Base-by-base conservation (phyloP, 2,888 invertebrate genomes). In the Glaucopsyche alexis region DNA sequence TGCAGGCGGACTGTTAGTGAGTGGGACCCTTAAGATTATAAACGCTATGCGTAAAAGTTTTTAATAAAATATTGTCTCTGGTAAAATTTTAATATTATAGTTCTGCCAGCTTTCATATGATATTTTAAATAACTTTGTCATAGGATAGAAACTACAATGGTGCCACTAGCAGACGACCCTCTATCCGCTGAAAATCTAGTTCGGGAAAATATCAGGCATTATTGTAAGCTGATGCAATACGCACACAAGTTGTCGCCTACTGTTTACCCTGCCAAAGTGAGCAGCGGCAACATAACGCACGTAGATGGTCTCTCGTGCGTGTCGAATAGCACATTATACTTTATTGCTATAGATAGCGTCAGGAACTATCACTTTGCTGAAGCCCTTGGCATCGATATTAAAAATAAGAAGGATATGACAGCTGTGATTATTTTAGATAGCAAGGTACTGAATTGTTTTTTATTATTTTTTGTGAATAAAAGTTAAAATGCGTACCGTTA, bases 301-400 rank as follows among this genome's bases (percentile, higher is more conserved):
- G 80, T 94, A 8, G 83, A 84, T 1, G 94, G 94, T 0, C 80
- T 94, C 45, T 87, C 91, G 0, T 95, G 95, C 79, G 79, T 81
- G 1, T 80, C 82, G 0, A 93, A 93, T 77, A 82, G 83, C 55
- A 89, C 84, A 55, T 72, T 93, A 73, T 83, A 90, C 71, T 87
- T 92, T 77, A 87, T 97, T 50, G 96, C 96, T 0, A 93, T 98
- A 79, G 97, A 98, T 83, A 96, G 96, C 78, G 85, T 95, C 1
- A 88, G 94, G 72, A 96, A 96, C 82, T 94, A 94, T 78, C 95
- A 96, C 80, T 96, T 97, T 82, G 96, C 96, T 0, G 95, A 96
- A 82, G 94, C 94, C 40, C 93, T 97, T 7, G 97, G 97, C 2
- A 93, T 97, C 38, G 95, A 97, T 84, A 87, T 96, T 49, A 84